Conservation (phyloP, 2,797 vertebrate genomes). For the Simalia tracyae region DNA sequence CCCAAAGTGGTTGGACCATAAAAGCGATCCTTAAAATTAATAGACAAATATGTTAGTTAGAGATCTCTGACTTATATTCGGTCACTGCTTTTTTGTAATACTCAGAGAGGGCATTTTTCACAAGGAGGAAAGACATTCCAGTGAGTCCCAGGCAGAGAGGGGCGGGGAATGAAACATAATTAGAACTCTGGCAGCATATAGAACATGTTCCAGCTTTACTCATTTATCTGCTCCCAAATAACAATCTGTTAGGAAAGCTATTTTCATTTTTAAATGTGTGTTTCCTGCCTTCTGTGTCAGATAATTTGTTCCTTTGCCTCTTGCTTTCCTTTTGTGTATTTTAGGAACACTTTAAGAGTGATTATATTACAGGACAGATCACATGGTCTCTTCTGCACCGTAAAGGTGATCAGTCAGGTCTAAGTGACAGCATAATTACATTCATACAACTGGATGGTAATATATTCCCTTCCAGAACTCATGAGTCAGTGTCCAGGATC, state of each 20-base stretch:
- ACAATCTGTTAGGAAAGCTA: slow-evolving; percentile 51
- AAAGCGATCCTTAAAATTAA: not conserved
- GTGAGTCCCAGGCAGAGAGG: slow-evolving; percentile 7
- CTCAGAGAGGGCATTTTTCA: slow-evolving; percentile 43
- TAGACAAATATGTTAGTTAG: not conserved
- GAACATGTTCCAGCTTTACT: slow-evolving; percentile 30
- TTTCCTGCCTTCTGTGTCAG: slow-evolving; percentile 51
- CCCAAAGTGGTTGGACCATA: not conserved
- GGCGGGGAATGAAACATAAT: slow-evolving; percentile 9
- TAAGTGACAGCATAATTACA: slow-evolving; percentile 59
- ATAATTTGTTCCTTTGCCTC: slow-evolving; percentile 58
- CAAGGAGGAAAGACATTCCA: slow-evolving; percentile 4
- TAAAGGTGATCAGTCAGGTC: slow-evolving; percentile 58
- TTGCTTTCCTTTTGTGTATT: slow-evolving; percentile 49
- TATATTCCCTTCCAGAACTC: slow-evolving; percentile 56
- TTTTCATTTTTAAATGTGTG: slow-evolving; percentile 46
- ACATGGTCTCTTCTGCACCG: slow-evolving; percentile 49
- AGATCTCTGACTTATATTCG: slow-evolving; percentile 13
- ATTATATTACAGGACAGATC: slow-evolving; percentile 52
- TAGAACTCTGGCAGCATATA: slow-evolving; percentile 22
- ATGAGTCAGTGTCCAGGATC: slow-evolving; percentile 54
- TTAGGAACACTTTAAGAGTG: slow-evolving; percentile 52
- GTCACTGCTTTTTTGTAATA: slow-evolving; percentile 48
- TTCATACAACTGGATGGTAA: slow-evolving; percentile 54
- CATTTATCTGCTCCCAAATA: slow-evolving; percentile 60